These are phyloP conservation scores for Brachynemurus nebulosus DNA, from an alignment of 2,888 invertebrate species.

Conservation along the genomic window DNA sequence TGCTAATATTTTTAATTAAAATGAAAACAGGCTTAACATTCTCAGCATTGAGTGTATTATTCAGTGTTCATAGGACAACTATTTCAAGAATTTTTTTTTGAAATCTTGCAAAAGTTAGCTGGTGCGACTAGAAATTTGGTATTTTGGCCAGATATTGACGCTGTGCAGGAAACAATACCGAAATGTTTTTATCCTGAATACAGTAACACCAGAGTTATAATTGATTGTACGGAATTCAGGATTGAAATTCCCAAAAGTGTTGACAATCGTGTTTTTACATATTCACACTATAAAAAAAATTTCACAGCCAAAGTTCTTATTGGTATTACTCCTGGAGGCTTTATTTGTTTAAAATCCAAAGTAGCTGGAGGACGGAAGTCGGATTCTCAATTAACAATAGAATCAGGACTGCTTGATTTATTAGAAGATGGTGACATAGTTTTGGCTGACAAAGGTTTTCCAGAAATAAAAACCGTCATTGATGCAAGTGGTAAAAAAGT, in stretches of 20 bases:
- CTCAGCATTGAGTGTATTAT: constrained; percentile 14
- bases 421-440: constrained; percentile 12
- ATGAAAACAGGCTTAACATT: constrained; percentile 15
- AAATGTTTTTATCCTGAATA: too few relatives aligned
- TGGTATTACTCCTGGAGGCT: constrained; percentile 15
- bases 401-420: constrained; percentile 11
- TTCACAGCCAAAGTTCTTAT: constrained; percentile 16
- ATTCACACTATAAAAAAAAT: constrained; percentile 14
- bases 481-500: constrained; percentile 12
- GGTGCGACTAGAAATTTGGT: constrained; percentile 13
- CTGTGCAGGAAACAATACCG: constrained; percentile 9
- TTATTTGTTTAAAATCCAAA: constrained; percentile 14
- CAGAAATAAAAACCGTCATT: constrained; percentile 8
- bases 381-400: constrained; percentile 14
- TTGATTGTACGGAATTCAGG: constrained; percentile 11
- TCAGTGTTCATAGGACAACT: constrained; percentile 15
- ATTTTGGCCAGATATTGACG: constrained; percentile 6
- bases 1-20: constrained; percentile 14
- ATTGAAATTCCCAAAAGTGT: constrained; percentile 11
- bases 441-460: too few relatives aligned
- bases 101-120: constrained; percentile 10
- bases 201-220: constrained; percentile 10
- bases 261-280: constrained; percentile 5
- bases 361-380: constrained; percentile 14
- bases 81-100: constrained; percentile 16